Evolutionary conservation across 2,113 vertebrate genomes (phyloP).

Genomic region (Galeopterus variegatus): DNA sequence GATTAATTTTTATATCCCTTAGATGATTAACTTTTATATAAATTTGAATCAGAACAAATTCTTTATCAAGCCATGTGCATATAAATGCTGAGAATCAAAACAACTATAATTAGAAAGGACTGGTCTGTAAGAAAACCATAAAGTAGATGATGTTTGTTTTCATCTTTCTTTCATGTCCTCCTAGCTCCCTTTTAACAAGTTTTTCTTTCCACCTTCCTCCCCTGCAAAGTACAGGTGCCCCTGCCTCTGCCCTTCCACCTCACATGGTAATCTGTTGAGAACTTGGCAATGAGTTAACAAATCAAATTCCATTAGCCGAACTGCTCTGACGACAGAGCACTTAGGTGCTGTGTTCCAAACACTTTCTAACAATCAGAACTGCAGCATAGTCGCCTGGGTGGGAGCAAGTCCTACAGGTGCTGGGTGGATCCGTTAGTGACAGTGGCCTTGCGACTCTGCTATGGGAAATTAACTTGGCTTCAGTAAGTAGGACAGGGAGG

Average conservation of each 20-base stretch:
- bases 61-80: background rate
- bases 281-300: background rate
- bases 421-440: background rate
- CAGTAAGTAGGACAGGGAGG: background rate
- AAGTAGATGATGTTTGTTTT: background rate
- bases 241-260: background rate
- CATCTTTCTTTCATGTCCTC: background rate
- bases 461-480: background rate
- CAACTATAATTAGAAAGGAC: background rate
- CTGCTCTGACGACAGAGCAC: background rate
- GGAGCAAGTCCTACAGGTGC: background rate
- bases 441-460: background rate
- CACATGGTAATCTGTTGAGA: background rate
- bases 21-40: conserved; percentile 13
- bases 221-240: background rate
- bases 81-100: background rate
- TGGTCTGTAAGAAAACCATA: rapidly evolving
- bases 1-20: conserved; percentile 23
- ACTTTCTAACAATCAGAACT: background rate
- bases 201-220: background rate
- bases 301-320: background rate
- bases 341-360: background rate
- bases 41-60: conserved; percentile 43
- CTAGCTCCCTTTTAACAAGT: background rate
- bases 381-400: background rate